Base-by-base conservation (phyloP, 35 echinoderm and acorn worm genomes). In the Heliocidaris tuberculata region DNA sequence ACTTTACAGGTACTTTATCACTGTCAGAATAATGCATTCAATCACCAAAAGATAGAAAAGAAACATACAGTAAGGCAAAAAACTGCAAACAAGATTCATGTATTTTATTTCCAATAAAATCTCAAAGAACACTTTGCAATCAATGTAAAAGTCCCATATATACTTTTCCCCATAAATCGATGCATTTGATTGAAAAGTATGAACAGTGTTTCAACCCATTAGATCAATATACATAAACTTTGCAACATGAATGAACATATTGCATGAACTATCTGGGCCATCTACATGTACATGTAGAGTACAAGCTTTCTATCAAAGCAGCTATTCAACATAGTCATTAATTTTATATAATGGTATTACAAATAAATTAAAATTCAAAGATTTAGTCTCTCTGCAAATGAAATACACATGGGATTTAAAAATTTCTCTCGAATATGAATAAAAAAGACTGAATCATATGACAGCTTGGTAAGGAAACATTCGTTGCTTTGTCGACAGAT, bases 131-230 rank as follows among this genome's bases (percentile, higher is more conserved):
- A 78, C 65, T 78, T 78, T 78, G 65, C 65, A 78, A 78, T 78
- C n/a, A n/a, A 78, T 78, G 65, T 78, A 78, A 78, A 78, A 78
- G 65, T 78, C 65, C 65, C 65, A 78, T 78, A 78, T 78, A 78
- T 78, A 17, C 21, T 78, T 78, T 15, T 78, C 65, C 27, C 65
- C 65, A 78, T 78, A 78, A 78, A n/a, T 78, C 65, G 65, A 78
- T n/a, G 65, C 65, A 78, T 78, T 78, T 21, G 65, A 78, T 27
- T 27, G 27, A n/a, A 78, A 7, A n/a, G 65, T 78, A 78, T 24
- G 27, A 71, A 24, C 16, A 78, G 21, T 78, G 65, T 78, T 78
- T 78, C 1, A 71, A 78, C 65, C 17, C 27, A 78, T 78, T 27
- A 78, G 65, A 78, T 27, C 65, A 78, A 78, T 78, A 78, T 78